These are phyloP conservation scores for Okamejei kenojei DNA, from an alignment of 2,797 vertebrate genomes.

Conservation along the genomic window DNA sequence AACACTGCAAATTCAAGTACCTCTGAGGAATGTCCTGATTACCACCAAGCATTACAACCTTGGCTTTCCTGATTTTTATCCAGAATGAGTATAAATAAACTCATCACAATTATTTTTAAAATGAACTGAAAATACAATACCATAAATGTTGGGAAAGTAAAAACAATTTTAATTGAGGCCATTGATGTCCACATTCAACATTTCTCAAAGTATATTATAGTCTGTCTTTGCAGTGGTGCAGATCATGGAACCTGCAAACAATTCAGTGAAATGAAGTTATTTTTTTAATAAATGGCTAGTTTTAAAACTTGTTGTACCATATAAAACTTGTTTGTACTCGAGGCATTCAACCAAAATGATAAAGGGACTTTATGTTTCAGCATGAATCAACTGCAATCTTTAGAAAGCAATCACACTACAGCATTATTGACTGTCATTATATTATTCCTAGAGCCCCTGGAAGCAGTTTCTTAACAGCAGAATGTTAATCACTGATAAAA, in stretches of 20 bases:
- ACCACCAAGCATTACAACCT: neutral
- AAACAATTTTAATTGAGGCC: neutral
- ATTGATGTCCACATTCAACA: neutral
- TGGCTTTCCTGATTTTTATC: neutral
- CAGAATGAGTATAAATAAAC: neutral
- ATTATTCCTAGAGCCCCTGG: neutral
- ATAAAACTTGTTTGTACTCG: neutral
- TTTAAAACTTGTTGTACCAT: neutral
- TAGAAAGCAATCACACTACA: neutral
- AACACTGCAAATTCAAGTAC: neutral
- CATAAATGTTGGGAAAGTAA: neutral
- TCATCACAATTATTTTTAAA: neutral
- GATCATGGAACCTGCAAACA: neutral
- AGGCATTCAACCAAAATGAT: neutral
- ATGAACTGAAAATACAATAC: neutral
- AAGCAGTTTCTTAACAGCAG: neutral
- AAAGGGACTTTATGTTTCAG: neutral
- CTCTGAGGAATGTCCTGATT: neutral
- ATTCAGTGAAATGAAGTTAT: neutral
- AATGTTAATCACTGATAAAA: neutral
- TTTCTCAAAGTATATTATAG: neutral
- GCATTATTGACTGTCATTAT: neutral
- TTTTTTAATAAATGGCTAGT: neutral
- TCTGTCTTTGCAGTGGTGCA: neutral
- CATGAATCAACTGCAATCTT: neutral